Base-by-base conservation (phyloP, 1,140 invertebrate species). In the Drosophila santomea region DNA sequence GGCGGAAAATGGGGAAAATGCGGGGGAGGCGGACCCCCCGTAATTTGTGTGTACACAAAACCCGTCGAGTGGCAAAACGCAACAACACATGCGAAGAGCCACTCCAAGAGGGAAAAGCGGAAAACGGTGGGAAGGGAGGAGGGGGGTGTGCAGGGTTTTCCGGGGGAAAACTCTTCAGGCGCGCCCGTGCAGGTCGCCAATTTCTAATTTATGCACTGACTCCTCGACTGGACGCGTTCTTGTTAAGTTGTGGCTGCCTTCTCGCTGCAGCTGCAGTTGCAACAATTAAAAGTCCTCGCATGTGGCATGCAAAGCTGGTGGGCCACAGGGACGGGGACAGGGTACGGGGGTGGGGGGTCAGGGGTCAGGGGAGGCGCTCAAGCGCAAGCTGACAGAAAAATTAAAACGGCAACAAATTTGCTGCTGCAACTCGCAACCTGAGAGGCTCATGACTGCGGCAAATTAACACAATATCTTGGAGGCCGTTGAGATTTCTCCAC, bases 391-490 rank as follows among this genome's bases (percentile, higher is more conserved):
- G 82, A 83, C 82, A 82, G 56, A 80, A 78, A 88, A 86, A 77
- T 88, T 79, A 79, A 89, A 89, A 79, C 79, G 64, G 80, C 83
- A 83, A 88, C 82, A 86, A 86, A 86, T 88, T 86, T 86, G 81
- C 36, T 23, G 55, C 77, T 78, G 81, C 81, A 86, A 35, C 50
- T 38, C 48, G 48, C 36, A 20, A 50, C 56, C 67, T 41, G 35
- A 43, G 58, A n/a, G 79, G 57, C 79, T 81, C 82, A 86, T 85
- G 83, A 88, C 83, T 85, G 83, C 58, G 64, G 83, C 78, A 85
- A 88, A 85, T 85, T 85, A 85, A 85, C 82, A 85, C 82, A 85
- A 82, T 69, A 85, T 75, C 83, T 88, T 85, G 57, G 44, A 57
- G 74, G 50, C 38, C 44, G 41, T 60, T 25, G 45, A 67, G 63